Base-by-base conservation (phyloP, 2,113 vertebrate genomes). In the Pyrgilauda ruficollis region DNA sequence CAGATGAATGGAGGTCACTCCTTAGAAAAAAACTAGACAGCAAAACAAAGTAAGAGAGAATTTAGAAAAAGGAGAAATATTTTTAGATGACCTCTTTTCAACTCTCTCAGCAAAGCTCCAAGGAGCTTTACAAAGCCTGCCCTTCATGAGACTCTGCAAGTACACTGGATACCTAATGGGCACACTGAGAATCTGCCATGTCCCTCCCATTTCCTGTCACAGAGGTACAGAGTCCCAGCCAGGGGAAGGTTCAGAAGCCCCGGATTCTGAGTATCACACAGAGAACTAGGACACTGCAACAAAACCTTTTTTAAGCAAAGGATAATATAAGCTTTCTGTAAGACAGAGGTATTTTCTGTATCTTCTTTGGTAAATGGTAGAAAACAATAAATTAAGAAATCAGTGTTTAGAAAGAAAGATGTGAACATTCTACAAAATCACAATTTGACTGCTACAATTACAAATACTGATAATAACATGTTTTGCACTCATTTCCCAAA, bases 31-130 rank as follows among this genome's bases (percentile, higher is more conserved):
- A 92, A 81, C 15, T 6, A 73, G 37, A 68, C 30, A 72, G 69
- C 0, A 9, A 88, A 95, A 69, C 44, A 77, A 80, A 93, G 50
- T 8, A 49, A 84, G 41, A 50, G 10, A 77, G 22, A 80, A 86
- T 70, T 74, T 39, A 70, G 35, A 56, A 69, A 64, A 88, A 61
- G 14, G 33, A 14, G 44, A 74, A 90, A 78, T 87, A 93, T 59
- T 84, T 87, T 79, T 85, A 93, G 72, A 27, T 90, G 90, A 41
- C 58, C 63, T 80, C 68, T 79, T 75, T 85, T 85, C 62, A 90
- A 55, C 47, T 41, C 44, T 43, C 62, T 79, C 78, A 76, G 49
- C n/a, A 90, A 93, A 91, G 74, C 84, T 84, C 74, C 24, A 37
- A 64, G 62, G 66, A 89, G 28, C 56, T 58, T 58, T 76, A 85